These are phyloP conservation scores for Drosophila baimaii DNA, from an alignment of 1,140 invertebrate species.

Conservation along the genomic window DNA sequence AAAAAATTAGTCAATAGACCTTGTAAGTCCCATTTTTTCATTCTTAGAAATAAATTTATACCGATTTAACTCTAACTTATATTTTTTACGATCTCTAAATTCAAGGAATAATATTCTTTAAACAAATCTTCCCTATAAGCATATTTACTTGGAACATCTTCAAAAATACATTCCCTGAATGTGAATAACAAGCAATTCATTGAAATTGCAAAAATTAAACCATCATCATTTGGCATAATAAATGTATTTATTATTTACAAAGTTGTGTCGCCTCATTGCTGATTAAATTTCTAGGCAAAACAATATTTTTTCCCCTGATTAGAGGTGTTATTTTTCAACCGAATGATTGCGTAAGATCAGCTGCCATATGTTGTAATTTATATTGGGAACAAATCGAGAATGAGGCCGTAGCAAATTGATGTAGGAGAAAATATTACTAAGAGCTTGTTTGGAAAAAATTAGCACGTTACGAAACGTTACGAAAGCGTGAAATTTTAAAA, in stretches of 20 bases:
- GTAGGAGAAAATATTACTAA: background rate
- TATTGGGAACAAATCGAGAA: slow-evolving; percentile 21
- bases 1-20: no score
- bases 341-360: slow-evolving; percentile 22
- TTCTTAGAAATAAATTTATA: no score
- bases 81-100: background rate
- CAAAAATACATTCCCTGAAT: background rate
- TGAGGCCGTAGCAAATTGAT: slow-evolving; percentile 16
- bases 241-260: slow-evolving; percentile 4
- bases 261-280: slow-evolving; percentile 18
- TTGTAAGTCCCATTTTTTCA: no score
- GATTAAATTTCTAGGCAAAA: slow-evolving; percentile 12
- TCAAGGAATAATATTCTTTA: no score
- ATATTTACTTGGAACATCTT: background rate
- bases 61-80: background rate
- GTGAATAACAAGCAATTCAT: background rate
- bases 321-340: slow-evolving; percentile 28
- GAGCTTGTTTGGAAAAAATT: slow-evolving; percentile 4
- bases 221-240: background rate
- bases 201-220: background rate
- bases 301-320: slow-evolving; percentile 14
- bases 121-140: background rate
- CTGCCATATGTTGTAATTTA: slow-evolving; percentile 22
- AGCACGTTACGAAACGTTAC: slow-evolving; percentile 17
- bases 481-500: slow-evolving; percentile 24